These are phyloP conservation scores for Monopis laevigella DNA, from an alignment of 2,888 invertebrate genomes.

Conservation along the genomic window DNA sequence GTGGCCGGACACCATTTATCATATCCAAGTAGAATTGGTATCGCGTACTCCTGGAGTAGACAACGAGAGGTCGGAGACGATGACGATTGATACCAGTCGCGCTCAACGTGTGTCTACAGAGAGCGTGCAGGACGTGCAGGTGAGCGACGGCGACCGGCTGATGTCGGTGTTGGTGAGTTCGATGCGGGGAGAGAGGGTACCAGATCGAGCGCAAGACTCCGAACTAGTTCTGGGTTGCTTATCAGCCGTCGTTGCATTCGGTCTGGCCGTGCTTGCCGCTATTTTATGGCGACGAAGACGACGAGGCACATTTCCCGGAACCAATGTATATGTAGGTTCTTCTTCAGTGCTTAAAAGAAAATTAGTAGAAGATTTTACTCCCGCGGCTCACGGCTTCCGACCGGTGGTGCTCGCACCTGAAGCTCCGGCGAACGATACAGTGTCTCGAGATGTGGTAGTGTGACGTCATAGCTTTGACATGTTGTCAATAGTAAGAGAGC, in stretches of 20 bases:
- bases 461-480: constrained; percentile 72
- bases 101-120: constrained; percentile 73
- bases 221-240: constrained; percentile 69
- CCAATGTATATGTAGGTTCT: constrained; percentile 69
- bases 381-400: constrained; percentile 63
- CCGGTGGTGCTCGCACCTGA: constrained; percentile 67
- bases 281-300: constrained; percentile 67
- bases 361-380: constrained; percentile 68
- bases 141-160: constrained; percentile 66
- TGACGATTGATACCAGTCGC: constrained; percentile 71
- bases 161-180: constrained; percentile 72
- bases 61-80: constrained; percentile 71
- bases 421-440: constrained; percentile 45
- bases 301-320: constrained; percentile 62
- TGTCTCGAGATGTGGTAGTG: constrained; percentile 68
- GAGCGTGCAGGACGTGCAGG: constrained; percentile 69
- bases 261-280: constrained; percentile 58
- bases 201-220: constrained; percentile 60
- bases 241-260: constrained; percentile 63
- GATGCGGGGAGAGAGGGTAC: constrained; percentile 67
- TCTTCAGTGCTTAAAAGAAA: constrained; percentile 69
- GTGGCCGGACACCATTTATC: constrained; percentile 84
- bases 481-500: constrained; percentile 60
- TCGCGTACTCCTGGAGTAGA: constrained; percentile 70
- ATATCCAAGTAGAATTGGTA: constrained; percentile 78